Evolutionary conservation across 2,888 invertebrate species (phyloP).

Genomic region (Cynaeus angustus): DNA sequence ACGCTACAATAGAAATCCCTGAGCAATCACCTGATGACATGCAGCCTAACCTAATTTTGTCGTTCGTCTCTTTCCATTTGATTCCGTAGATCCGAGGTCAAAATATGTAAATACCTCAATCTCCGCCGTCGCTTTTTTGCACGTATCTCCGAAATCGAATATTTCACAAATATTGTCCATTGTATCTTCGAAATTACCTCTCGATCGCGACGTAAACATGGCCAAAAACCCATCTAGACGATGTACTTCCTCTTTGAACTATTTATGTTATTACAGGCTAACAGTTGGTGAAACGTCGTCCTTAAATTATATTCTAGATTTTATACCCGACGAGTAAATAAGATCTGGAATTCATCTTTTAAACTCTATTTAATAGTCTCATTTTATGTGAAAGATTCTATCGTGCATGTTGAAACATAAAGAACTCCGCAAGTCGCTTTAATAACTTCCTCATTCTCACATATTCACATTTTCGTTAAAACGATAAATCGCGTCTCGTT

Average conservation of each 20-base stretch:
- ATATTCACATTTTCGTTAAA: conserved; percentile 6
- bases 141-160: background rate
- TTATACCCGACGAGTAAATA: conserved; percentile 34
- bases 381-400: conserved; percentile 43
- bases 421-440: conserved; percentile 10
- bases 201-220: conserved; percentile 54
- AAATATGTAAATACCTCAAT: conserved; percentile 2
- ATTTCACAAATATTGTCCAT: conserved; percentile 18
- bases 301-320: conserved; percentile 42
- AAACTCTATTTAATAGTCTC: conserved; percentile 27
- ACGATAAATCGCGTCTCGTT: conserved; percentile 17
- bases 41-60: too few relatives aligned
- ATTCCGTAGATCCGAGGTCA: background rate
- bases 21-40: too few relatives aligned
- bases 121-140: conserved; percentile 6
- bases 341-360: conserved; percentile 32
- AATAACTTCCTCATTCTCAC: conserved; percentile 30
- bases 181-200: conserved; percentile 51
- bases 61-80: background rate
- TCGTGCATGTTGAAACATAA: conserved; percentile 26
- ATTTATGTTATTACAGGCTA: conserved; percentile 40
- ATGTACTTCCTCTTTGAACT: conserved; percentile 34
- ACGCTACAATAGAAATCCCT: too few relatives aligned
- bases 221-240: conserved; percentile 27
- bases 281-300: conserved; percentile 37